Conservation (phyloP, 2,888 invertebrate genomes). For the Ophioninae sp. region DNA sequence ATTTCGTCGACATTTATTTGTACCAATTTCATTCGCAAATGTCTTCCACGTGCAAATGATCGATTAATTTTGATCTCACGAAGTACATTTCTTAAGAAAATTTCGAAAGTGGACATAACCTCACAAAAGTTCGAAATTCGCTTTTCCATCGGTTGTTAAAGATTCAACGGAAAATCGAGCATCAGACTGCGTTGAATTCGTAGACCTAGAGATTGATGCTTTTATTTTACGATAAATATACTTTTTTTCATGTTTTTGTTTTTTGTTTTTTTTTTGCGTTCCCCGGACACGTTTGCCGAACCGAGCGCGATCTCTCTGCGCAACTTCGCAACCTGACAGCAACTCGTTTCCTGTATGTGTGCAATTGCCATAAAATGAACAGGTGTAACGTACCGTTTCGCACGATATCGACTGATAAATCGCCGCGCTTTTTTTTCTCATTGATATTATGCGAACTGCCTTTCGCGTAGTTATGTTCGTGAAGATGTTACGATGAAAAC, state of each 20-base stretch:
- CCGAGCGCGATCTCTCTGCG: not conserved
- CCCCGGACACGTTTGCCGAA: conserved; percentile 1
- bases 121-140: too few species aligned
- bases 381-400: conserved; percentile 55
- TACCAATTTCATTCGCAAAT: conserved; percentile 55
- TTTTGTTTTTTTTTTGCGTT: not conserved
- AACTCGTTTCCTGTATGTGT: too few species aligned
- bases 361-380: conserved; percentile 60
- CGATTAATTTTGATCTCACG: conserved; percentile 20
- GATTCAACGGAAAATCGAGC: too few species aligned
- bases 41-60: conserved; percentile 45
- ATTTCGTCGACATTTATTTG: conserved; percentile 46
- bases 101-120: not conserved
- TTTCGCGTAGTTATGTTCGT: conserved; percentile 14
- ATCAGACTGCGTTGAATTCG: too few species aligned
- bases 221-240: too few species aligned
- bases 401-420: conserved; percentile 51
- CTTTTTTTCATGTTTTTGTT: not conserved
- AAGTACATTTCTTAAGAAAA: not conserved
- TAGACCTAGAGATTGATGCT: too few species aligned
- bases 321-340: conserved; percentile 6
- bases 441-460: conserved; percentile 45
- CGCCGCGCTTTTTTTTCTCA: conserved; percentile 29
- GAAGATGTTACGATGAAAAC: too few species aligned
- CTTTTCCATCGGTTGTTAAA: too few species aligned